Conservation (phyloP, 2,113 vertebrate species). For the Penelope pileata region DNA sequence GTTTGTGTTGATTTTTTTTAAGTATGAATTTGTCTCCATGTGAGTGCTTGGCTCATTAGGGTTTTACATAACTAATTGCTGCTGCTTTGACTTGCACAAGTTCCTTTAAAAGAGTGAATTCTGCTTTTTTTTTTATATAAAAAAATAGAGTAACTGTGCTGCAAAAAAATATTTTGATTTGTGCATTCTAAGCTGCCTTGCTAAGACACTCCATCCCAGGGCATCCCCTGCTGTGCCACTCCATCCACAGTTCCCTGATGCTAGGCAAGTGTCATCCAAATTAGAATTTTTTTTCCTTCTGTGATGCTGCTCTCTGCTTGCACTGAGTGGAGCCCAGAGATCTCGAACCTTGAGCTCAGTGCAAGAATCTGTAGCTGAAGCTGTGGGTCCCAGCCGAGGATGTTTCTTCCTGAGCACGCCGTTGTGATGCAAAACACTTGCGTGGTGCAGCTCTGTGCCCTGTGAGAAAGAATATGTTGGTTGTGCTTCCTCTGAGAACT, state of each 20-base stretch:
- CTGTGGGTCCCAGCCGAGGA: background rate
- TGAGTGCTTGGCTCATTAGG: background rate
- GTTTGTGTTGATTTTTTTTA: fast-evolving
- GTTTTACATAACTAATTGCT: background rate
- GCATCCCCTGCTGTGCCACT: background rate
- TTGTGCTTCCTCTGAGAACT: background rate
- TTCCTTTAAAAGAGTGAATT: background rate
- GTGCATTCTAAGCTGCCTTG: background rate
- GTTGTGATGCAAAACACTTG: background rate
- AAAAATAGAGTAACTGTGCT: background rate
- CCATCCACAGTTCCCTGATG: background rate
- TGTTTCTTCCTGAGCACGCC: fast-evolving
- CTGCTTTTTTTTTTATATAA: background rate
- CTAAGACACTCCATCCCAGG: background rate
- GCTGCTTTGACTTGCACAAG: background rate
- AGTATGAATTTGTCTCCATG: background rate
- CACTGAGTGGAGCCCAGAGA: background rate
- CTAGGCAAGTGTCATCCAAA: background rate
- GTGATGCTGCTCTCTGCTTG: background rate
- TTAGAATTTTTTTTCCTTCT: background rate
- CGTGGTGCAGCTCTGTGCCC: background rate
- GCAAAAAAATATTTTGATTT: background rate
- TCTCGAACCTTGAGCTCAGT: background rate
- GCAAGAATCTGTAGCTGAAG: background rate
- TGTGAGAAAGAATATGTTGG: background rate